Evolutionary conservation across 2,888 invertebrate genomes (phyloP), one percentile per base, ranked within the genome.

Genomic region (Boloria euphrosyne): DNA sequence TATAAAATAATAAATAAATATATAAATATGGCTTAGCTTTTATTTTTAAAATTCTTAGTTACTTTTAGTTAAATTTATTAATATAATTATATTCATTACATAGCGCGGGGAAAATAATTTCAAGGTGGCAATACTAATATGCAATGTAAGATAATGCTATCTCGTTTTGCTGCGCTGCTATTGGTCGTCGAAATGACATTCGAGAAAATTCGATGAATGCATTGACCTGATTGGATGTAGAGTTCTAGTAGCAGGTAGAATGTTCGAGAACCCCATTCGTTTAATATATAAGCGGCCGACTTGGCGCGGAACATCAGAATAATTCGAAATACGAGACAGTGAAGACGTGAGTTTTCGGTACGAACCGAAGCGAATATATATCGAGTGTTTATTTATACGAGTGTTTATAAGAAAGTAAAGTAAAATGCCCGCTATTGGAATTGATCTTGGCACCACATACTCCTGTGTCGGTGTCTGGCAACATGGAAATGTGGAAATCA

Each of bases 401-500:
- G 71, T 60, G 64, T 53, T 68, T 62, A 65, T 64, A 65, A 71
- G 73, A 13, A 57, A 75, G 73, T 49, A 72, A 73, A 61, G 63
- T 59, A 90, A 79, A 82, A 91, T 92, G 90, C 89, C 90, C 80
- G 93, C 93, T 76, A 85, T 93, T 73, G 93, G 93, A 85, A 93
- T 93, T 72, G 93, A 93, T 82, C 84, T 93, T 74, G 93, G 93
- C 67, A 93, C 93, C 50, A 93, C 93, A n/a, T 93, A 93, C 80
- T 93, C 93, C 72, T 93, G 93, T 75, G 93, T 93, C 38, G 90
- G 89, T 68, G 90, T 90, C n/a, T 90, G 84, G 84, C 90, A 90
- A 79, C 94, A 95, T 75, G 95, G 96, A 65, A 95, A 95, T 79
- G 95, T 96, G 79, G 95, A 96, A 82, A 95, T 96, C 82, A 95